Percentiles rank a stretch among this genome's conserved stretches.
Evolutionary conservation across 2,797 vertebrate genomes (phyloP).

Genomic region (Discoglossus pictus): DNA sequence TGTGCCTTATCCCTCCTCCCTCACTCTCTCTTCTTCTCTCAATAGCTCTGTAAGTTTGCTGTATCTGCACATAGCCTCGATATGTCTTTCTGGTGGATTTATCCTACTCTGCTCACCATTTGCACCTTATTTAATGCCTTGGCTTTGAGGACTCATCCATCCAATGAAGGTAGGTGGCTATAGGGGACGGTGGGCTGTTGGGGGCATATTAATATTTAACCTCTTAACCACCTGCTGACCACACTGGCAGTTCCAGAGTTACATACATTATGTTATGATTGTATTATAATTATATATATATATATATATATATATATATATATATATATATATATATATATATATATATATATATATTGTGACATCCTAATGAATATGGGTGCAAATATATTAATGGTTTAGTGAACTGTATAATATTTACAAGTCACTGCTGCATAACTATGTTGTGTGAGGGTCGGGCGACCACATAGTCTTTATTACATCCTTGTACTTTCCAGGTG

Average conservation of each 20-base stretch:
- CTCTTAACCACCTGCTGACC: constrained; percentile 3
- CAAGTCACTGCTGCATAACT: too few species aligned
- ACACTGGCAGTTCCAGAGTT: too few species aligned
- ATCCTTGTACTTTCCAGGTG: too few species aligned
- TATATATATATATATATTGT: constrained; percentile 31
- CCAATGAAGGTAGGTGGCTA: constrained; percentile 45
- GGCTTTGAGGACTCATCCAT: constrained; percentile 45
- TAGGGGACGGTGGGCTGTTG: not conserved
- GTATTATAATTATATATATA: not conserved
- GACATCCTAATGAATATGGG: too few species aligned
- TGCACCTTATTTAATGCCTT: constrained; percentile 24
- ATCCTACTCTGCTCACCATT: constrained; percentile 35
- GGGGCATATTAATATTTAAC: not conserved
- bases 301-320: constrained; percentile 10
- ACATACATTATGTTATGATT: too few species aligned
- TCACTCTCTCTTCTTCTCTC: constrained; percentile 20
- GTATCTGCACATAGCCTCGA: constrained; percentile 38
- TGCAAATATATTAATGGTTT: too few species aligned
- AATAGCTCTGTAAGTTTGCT: constrained; percentile 49
- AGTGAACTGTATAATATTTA: too few species aligned
- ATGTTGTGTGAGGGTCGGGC: too few species aligned
- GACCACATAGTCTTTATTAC: too few species aligned
- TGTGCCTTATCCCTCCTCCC: constrained; percentile 34
- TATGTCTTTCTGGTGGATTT: constrained; percentile 52
- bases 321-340: constrained; percentile 12